These are phyloP conservation scores for Macrosteles quadrilineatus DNA, from an alignment of 1,140 invertebrate species.

Conservation along the genomic window DNA sequence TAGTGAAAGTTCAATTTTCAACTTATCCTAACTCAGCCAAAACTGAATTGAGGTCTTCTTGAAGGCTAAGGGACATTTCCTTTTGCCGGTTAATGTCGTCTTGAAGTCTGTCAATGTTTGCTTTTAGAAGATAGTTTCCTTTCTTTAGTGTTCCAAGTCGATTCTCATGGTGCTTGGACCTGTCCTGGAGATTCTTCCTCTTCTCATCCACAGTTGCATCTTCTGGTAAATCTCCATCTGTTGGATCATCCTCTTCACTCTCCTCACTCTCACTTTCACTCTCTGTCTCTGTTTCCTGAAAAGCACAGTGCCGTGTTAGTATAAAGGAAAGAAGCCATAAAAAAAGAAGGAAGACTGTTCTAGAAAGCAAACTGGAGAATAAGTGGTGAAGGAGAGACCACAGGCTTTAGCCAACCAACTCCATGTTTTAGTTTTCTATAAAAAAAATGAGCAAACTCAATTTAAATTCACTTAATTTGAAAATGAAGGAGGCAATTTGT, in stretches of 20 bases:
- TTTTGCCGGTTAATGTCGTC: constrained; percentile 81
- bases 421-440: no score
- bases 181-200: constrained; percentile 62
- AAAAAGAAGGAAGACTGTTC: no score
- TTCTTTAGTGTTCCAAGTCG: constrained; percentile 77
- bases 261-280: constrained; percentile 53
- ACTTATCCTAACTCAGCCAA: constrained; percentile 67
- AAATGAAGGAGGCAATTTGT: no score
- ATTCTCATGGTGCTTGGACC: constrained; percentile 64
- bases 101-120: constrained; percentile 80
- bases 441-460: no score
- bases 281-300: constrained; percentile 52
- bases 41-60: constrained; percentile 81
- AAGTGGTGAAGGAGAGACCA: no score
- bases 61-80: constrained; percentile 70
- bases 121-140: constrained; percentile 80
- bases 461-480: no score
- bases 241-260: constrained; percentile 52
- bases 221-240: constrained; percentile 63
- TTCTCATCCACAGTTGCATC: constrained; percentile 63
- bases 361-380: no score
- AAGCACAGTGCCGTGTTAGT: neutral
- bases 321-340: neutral
- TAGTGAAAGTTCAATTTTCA: neutral
- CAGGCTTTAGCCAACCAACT: no score